phyloP scores from a whole-genome alignment of 1,140 invertebrate species.

The Homalodisca vitripennis region DNA sequence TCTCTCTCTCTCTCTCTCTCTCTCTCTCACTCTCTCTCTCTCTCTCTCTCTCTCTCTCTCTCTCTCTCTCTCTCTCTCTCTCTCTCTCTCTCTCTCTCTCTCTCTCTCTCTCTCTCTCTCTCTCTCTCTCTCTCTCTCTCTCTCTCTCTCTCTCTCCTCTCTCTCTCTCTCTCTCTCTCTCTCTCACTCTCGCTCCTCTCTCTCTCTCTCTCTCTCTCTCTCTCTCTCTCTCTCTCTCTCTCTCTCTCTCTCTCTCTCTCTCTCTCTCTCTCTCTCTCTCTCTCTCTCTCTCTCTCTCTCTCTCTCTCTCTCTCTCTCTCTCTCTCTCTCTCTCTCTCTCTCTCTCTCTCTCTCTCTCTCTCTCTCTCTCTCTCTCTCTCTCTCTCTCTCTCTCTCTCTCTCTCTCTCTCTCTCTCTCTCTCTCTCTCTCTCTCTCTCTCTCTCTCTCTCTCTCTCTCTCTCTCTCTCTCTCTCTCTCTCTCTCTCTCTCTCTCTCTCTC shows the following conservation, averaged over 20 bases:
- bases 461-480: conserved; percentile 10
- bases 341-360: not conserved
- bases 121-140: conserved; percentile 10
- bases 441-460: conserved; percentile 24
- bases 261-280: conserved; percentile 32
- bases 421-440: conserved; percentile 27
- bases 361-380: conserved; percentile 36
- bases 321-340: conserved; percentile 16
- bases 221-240: conserved; percentile 12
- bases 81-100: conserved; percentile 18
- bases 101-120: conserved; percentile 28
- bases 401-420: conserved; percentile 11
- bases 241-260: conserved; percentile 28
- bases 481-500: conserved; percentile 20
- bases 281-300: conserved; percentile 40
- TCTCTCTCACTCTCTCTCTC: not conserved
- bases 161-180: conserved; percentile 35
- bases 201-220: conserved; percentile 34
- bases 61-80: conserved; percentile 23
- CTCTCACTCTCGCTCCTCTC: conserved; percentile 30
- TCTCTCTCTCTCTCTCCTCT: conserved; percentile 25
- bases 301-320: conserved; percentile 29
- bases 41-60: conserved; percentile 15
- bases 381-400: conserved; percentile 3
- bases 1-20: conserved; percentile 4